Conservation (phyloP, 2,888 invertebrate species). For the Parapristionchus giblindavisi region DNA sequence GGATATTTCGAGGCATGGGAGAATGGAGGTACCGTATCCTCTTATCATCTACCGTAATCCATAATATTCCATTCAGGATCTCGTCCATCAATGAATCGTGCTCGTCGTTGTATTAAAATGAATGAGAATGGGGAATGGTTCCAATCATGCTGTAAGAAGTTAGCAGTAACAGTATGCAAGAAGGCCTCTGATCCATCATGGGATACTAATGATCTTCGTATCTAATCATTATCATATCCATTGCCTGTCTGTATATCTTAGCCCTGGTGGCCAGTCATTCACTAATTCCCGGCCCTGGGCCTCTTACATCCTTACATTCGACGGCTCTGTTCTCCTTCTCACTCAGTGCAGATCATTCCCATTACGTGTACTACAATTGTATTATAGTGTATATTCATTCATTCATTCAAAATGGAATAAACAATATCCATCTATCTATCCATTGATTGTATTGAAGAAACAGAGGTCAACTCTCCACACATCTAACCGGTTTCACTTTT, state of each 20-base stretch:
- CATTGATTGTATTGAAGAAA: no score
- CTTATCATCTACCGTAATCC: not conserved
- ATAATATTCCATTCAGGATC: conserved; percentile 40
- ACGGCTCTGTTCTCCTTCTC: no score
- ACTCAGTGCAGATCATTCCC: no score
- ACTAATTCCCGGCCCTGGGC: conserved; percentile 13
- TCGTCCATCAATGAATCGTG: conserved; percentile 62
- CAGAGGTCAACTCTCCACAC: no score
- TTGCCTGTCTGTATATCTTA: no score
- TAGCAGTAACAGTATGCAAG: conserved; percentile 61
- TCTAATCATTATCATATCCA: no score
- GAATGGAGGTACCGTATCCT: conserved; percentile 43
- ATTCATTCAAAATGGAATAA: no score
- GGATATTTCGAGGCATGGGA: conserved; percentile 63
- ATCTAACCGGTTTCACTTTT: no score
- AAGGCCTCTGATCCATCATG: conserved; percentile 42
- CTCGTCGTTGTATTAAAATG: conserved; percentile 65
- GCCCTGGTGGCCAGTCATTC: not conserved
- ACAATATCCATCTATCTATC: no score
- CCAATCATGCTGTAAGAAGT: conserved; percentile 68
- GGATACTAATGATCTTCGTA: conserved; percentile 20
- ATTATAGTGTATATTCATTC: no score
- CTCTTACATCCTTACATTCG: no score
- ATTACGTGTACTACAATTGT: no score
- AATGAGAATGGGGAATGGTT: conserved; percentile 63